Conservation (phyloP, 2,888 invertebrate species). For the Erebia palarica region DNA sequence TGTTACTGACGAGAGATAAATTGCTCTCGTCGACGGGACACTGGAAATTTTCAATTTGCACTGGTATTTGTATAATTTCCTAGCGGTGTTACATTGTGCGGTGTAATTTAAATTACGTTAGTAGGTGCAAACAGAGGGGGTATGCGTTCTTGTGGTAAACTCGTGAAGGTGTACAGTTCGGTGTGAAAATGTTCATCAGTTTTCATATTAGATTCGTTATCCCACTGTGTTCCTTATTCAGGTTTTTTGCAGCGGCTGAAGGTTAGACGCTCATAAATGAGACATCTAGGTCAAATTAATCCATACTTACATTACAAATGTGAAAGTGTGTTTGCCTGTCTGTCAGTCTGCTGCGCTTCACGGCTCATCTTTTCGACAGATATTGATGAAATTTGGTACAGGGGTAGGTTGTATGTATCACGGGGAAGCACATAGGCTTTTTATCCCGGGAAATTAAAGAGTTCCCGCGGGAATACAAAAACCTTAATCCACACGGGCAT, state of each 20-base stretch:
- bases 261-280: too few relatives aligned
- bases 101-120: constrained; percentile 26
- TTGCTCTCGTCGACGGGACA: constrained; percentile 34
- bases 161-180: not conserved
- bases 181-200: too few relatives aligned
- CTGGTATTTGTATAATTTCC: constrained; percentile 40
- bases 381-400: not conserved
- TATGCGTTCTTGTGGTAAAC: not conserved
- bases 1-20: constrained; percentile 33
- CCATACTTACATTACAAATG: too few relatives aligned
- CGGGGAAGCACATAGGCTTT: too few relatives aligned
- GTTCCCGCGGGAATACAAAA: too few relatives aligned
- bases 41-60: constrained; percentile 43
- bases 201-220: not conserved
- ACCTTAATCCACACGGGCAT: too few relatives aligned
- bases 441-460: too few relatives aligned
- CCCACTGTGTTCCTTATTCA: too few relatives aligned
- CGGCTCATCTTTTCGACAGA: too few relatives aligned
- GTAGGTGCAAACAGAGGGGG: constrained; percentile 7
- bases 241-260: not conserved
- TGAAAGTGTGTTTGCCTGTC: too few relatives aligned
- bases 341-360: too few relatives aligned
- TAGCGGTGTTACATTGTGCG: constrained; percentile 16
- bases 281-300: too few relatives aligned
- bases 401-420: not conserved